Evolutionary conservation across 2,888 invertebrate species (phyloP).

Genomic region (Diarsia dahlii): DNA sequence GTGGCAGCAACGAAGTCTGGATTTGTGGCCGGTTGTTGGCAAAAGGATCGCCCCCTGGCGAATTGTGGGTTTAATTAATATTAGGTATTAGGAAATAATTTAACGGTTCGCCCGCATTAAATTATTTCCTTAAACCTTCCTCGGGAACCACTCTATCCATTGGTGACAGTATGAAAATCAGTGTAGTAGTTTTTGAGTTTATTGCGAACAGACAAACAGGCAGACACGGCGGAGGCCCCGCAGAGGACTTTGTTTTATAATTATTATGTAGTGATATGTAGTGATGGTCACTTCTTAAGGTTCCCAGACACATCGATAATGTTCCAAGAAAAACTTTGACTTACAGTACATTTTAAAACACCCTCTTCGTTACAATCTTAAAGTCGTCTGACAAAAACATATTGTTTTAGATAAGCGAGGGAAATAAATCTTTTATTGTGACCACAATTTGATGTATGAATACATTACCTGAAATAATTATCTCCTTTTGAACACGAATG

Average conservation of each 20-base stretch:
- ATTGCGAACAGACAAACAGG: too few species aligned
- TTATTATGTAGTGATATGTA: too few species aligned
- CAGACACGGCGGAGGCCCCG: too few species aligned
- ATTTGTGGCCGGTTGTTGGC: not conserved
- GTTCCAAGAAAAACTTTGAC: not conserved
- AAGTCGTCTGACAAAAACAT: slow-evolving; percentile 34
- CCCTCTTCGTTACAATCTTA: slow-evolving; percentile 5
- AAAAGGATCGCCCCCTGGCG: not conserved
- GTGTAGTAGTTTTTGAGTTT: too few species aligned
- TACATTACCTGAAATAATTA: slow-evolving; percentile 35
- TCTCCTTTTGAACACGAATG: not conserved
- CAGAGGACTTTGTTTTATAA: too few species aligned
- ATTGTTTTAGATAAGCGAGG: slow-evolving; percentile 44
- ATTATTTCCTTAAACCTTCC: too few species aligned
- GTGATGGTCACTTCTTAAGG: too few species aligned
- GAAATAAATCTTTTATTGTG: slow-evolving; percentile 12
- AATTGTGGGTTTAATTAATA: not conserved
- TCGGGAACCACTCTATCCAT: too few species aligned
- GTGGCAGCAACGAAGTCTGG: not conserved
- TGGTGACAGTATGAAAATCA: too few species aligned
- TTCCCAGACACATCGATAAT: not conserved
- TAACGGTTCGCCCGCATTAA: too few species aligned
- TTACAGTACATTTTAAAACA: slow-evolving; percentile 6
- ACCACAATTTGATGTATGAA: slow-evolving; percentile 12
- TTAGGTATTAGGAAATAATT: not conserved